phyloP scores from a whole-genome alignment of 2,888 invertebrate species.

The Argyresthia albistria region DNA sequence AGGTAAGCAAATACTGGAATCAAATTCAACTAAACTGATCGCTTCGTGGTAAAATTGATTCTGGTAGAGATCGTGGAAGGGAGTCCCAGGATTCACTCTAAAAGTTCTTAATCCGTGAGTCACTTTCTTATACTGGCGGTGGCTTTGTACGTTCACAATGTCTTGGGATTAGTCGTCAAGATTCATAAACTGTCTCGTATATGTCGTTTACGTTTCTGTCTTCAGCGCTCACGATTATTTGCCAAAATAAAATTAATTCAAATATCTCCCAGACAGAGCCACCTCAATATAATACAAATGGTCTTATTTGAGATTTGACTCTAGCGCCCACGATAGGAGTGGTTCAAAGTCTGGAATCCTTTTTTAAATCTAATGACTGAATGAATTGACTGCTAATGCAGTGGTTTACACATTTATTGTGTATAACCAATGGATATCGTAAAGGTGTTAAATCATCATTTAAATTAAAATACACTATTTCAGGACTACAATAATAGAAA shows the following conservation, averaged over 20 bases:
- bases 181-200: conserved; percentile 37
- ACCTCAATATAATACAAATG: too few relatives aligned
- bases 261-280: not conserved
- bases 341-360: too few relatives aligned
- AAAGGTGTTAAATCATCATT: too few relatives aligned
- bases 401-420: too few relatives aligned
- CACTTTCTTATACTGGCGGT: not conserved
- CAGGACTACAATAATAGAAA: too few relatives aligned
- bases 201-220: conserved; percentile 31
- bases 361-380: too few relatives aligned
- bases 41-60: not conserved
- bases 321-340: too few relatives aligned
- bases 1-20: too few relatives aligned
- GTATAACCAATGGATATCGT: too few relatives aligned
- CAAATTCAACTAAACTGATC: not conserved
- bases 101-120: not conserved
- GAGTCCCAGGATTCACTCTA: not conserved
- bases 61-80: not conserved
- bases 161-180: not conserved
- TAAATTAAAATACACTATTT: too few relatives aligned
- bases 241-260: conserved; percentile 3
- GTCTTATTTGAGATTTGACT: too few relatives aligned
- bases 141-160: not conserved
- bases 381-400: too few relatives aligned
- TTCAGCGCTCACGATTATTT: not conserved